Conservation (phyloP, 2,797 vertebrate genomes). For the Pelobates cultripes region DNA sequence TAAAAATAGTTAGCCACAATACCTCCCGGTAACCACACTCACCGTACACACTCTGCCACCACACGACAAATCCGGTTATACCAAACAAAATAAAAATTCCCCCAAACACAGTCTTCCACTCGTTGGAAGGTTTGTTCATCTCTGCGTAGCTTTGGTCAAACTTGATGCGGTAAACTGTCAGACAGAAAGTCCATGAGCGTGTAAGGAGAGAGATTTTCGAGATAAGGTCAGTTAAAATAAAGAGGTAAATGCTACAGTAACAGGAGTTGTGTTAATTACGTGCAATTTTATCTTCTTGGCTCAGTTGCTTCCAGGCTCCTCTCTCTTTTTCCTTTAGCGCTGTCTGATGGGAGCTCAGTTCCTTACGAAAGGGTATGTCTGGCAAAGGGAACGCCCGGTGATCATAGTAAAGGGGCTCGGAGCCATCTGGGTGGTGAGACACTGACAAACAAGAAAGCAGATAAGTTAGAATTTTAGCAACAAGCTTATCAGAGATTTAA, state of each 20-base stretch:
- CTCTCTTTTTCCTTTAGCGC: slow-evolving; percentile 86
- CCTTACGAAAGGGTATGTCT: slow-evolving; percentile 69
- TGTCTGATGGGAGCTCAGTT: slow-evolving; percentile 69
- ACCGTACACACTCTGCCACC: slow-evolving; percentile 82
- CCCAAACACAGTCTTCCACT: slow-evolving; percentile 84
- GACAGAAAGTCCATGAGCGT: neutral
- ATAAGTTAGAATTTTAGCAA: neutral
- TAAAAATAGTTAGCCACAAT: too few relatives aligned
- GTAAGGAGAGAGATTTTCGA: too few relatives aligned
- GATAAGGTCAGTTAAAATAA: too few relatives aligned
- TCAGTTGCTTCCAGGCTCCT: slow-evolving; percentile 81
- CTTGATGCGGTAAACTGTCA: slow-evolving; percentile 79
- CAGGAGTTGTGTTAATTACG: slow-evolving; percentile 61
- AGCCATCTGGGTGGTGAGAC: slow-evolving; percentile 65
- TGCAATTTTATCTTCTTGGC: slow-evolving; percentile 81
- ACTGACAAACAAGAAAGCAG: neutral
- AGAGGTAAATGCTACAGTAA: too few relatives aligned
- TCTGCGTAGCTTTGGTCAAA: slow-evolving; percentile 79
- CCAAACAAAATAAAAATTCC: slow-evolving; percentile 77
- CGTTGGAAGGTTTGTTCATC: slow-evolving; percentile 71
- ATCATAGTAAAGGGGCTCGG: slow-evolving; percentile 74
- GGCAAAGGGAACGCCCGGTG: slow-evolving; percentile 77
- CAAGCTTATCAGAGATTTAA: too few relatives aligned
- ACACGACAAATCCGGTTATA: slow-evolving; percentile 79
- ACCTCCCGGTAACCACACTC: slow-evolving; percentile 28